phyloP scores from a whole-genome alignment of 2,797 vertebrate genomes.

The Anisognathus igniventris region DNA sequence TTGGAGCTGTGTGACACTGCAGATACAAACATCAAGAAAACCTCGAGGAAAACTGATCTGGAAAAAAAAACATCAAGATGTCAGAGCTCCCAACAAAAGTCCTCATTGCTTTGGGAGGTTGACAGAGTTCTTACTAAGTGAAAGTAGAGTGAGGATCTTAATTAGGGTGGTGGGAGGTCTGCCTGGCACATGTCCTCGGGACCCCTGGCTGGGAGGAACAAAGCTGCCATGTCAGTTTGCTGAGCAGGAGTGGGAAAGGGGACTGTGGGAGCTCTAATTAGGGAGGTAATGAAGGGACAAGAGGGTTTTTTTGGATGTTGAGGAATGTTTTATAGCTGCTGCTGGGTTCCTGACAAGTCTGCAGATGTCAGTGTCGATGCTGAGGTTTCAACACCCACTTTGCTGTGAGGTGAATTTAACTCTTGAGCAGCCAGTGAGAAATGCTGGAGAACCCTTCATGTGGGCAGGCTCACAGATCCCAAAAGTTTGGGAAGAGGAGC shows the following conservation, averaged over 20 bases:
- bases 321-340: neutral
- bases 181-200: neutral
- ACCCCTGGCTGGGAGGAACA: neutral
- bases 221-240: neutral
- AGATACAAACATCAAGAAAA: neutral
- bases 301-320: neutral
- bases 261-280: conserved; percentile 23
- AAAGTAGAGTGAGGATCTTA: neutral
- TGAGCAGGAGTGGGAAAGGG: neutral
- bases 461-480: neutral
- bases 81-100: neutral
- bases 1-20: neutral
- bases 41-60: neutral
- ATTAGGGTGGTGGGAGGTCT: conserved; percentile 7
- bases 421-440: neutral
- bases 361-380: neutral
- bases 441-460: neutral
- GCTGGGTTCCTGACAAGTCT: neutral
- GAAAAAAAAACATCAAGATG: neutral
- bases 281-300: conserved; percentile 28
- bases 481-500: neutral
- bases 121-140: neutral
- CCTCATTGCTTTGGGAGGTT: neutral
- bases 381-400: neutral
- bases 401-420: neutral